phyloP scores from a whole-genome alignment of 1,140 invertebrate genomes.

The Cydia pomonella region DNA sequence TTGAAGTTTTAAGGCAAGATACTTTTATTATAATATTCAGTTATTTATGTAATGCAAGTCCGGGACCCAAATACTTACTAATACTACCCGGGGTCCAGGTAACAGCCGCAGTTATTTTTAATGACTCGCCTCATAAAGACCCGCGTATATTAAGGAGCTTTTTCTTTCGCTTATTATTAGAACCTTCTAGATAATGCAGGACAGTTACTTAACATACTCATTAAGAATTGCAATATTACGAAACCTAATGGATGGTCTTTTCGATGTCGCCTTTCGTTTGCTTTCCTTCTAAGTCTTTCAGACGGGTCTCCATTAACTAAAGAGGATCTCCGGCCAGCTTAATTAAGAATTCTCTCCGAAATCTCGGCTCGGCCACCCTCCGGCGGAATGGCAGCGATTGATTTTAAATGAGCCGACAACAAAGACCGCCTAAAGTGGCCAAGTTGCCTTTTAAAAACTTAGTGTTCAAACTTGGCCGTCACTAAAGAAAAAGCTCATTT shows the following conservation, averaged over 20 bases:
- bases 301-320: constrained; percentile 68
- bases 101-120: constrained; percentile 10
- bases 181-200: not conserved
- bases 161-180: constrained; percentile 13
- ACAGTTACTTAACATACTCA: constrained; percentile 16
- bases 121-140: constrained; percentile 28
- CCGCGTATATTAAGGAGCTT: constrained; percentile 11
- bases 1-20: not conserved
- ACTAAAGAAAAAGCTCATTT: constrained; percentile 31
- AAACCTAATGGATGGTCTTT: constrained; percentile 48
- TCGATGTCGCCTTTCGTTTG: constrained; percentile 62
- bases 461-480: constrained; percentile 46
- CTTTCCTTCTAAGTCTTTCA: constrained; percentile 59
- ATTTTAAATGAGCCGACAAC: constrained; percentile 73
- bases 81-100: constrained; percentile 6
- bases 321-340: constrained; percentile 70
- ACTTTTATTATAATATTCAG: not conserved
- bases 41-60: not conserved
- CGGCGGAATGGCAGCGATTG: constrained; percentile 70
- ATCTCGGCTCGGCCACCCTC: constrained; percentile 62
- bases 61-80: not conserved
- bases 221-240: constrained; percentile 28
- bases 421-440: constrained; percentile 54
- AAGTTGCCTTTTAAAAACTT: constrained; percentile 59
- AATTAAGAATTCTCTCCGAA: constrained; percentile 78